phyloP scores from a whole-genome alignment of 2,113 vertebrate genomes.

The Ammospiza nelsoni region DNA sequence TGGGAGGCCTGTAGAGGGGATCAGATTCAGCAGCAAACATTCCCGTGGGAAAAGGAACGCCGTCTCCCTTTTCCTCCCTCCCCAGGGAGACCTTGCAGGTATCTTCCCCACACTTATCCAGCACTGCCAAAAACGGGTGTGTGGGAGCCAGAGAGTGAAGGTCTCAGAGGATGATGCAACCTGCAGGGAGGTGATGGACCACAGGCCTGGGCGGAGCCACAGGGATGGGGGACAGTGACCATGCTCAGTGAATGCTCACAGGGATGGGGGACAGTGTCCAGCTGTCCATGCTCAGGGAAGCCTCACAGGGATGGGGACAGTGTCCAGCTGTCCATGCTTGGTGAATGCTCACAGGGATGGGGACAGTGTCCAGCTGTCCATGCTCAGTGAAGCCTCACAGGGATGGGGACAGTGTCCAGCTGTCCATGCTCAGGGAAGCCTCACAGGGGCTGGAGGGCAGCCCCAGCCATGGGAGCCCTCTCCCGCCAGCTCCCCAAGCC shows the following conservation, averaged over 20 bases:
- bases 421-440: background rate
- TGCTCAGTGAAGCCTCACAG: too few relatives aligned
- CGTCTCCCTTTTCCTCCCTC: background rate
- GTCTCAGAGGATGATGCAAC: background rate
- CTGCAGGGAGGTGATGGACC: background rate
- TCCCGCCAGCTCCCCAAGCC: background rate
- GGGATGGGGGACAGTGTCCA: background rate
- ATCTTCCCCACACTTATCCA: background rate
- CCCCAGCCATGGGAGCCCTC: background rate
- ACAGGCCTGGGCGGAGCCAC: fast-evolving
- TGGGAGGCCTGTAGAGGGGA: fast-evolving
- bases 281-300: background rate
- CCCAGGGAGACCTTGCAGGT: conserved; percentile 2
- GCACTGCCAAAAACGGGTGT: background rate
- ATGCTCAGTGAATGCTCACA: fast-evolving
- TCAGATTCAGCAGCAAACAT: background rate
- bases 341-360: too few relatives aligned
- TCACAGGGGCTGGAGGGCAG: background rate
- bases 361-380: too few relatives aligned
- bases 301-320: too few relatives aligned
- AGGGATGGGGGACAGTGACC: too few relatives aligned
- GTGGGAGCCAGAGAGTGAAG: background rate
- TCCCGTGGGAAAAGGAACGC: background rate
- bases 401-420: too few relatives aligned
- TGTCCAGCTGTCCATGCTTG: too few relatives aligned